These are phyloP conservation scores for Catalaphyllia jardinei DNA, from an alignment of 64 coral and sea anemone species.

Conservation along the genomic window DNA sequence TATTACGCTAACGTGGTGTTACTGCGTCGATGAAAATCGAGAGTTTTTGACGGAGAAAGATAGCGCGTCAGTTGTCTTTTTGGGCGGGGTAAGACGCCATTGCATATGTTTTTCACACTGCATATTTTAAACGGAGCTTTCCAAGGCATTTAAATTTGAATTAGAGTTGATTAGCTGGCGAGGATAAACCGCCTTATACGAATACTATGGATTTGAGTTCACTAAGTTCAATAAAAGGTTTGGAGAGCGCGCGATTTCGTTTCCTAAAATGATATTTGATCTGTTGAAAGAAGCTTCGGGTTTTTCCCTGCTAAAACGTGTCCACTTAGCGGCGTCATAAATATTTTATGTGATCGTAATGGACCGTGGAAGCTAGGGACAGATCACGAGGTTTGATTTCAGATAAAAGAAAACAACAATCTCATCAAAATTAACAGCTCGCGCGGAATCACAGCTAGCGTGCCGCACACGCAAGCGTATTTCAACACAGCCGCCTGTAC, in stretches of 20 bases:
- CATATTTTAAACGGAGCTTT: slow-evolving; percentile 41
- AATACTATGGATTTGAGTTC: not conserved
- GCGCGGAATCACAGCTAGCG: not conserved
- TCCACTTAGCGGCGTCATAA: slow-evolving; percentile 24
- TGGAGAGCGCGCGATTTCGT: not conserved
- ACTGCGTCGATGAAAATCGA: not conserved
- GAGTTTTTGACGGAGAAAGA: not conserved
- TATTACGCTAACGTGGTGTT: not conserved
- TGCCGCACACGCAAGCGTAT: not conserved
- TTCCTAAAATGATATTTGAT: not conserved
- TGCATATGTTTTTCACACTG: slow-evolving; percentile 40
- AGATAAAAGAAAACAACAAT: slow-evolving; percentile 5
- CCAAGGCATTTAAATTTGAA: slow-evolving; percentile 36
- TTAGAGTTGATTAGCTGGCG: not conserved
- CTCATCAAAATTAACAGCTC: not conserved
- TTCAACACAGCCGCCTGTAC: not conserved
- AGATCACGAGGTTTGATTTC: slow-evolving; percentile 2
- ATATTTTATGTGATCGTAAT: slow-evolving; percentile 42
- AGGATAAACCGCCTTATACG: not conserved
- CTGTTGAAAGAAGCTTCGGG: not conserved
- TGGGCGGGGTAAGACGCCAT: slow-evolving; percentile 28
- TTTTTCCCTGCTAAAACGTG: slow-evolving; percentile 33
- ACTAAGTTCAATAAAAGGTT: not conserved
- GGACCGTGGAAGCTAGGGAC: not conserved
- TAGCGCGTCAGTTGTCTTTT: slow-evolving; percentile 31